Conservation (phyloP, 2,888 invertebrate species). For the Dromius quadrimaculatus region DNA sequence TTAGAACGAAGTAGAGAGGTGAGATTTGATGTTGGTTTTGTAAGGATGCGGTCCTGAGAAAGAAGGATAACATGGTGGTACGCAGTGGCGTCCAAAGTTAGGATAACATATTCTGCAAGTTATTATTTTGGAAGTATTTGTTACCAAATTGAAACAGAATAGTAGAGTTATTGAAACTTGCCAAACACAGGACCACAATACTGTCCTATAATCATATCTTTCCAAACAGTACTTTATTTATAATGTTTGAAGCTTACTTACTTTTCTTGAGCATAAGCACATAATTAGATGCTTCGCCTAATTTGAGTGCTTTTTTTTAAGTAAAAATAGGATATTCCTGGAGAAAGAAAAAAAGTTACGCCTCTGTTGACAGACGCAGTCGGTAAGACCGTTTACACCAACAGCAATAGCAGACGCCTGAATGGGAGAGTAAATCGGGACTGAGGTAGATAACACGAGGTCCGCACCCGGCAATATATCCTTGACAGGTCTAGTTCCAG, state of each 20-base stretch:
- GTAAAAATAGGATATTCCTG: no score
- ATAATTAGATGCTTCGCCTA: no score
- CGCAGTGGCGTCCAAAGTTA: not conserved
- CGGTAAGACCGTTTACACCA: slow-evolving; percentile 22
- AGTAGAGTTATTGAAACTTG: no score
- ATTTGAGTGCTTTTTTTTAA: no score
- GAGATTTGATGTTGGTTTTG: slow-evolving; percentile 41
- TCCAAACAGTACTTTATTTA: no score
- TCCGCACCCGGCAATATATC: slow-evolving; percentile 26
- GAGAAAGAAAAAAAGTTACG: not conserved
- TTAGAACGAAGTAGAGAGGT: slow-evolving; percentile 17
- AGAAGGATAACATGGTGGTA: slow-evolving; percentile 5
- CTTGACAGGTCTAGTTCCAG: slow-evolving; percentile 15
- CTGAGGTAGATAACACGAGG: slow-evolving; percentile 32
- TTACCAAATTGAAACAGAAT: no score
- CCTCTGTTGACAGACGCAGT: not conserved
- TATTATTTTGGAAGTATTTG: no score
- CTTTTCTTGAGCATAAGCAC: no score
- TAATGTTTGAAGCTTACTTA: no score
- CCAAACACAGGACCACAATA: no score
- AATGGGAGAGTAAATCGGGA: slow-evolving; percentile 25
- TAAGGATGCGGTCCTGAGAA: slow-evolving; percentile 10
- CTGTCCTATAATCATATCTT: no score
- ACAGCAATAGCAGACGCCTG: slow-evolving; percentile 31
- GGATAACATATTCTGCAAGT: not conserved